phyloP scores from a whole-genome alignment of 2,797 vertebrate genomes.

The Urophycis tenuis region DNA sequence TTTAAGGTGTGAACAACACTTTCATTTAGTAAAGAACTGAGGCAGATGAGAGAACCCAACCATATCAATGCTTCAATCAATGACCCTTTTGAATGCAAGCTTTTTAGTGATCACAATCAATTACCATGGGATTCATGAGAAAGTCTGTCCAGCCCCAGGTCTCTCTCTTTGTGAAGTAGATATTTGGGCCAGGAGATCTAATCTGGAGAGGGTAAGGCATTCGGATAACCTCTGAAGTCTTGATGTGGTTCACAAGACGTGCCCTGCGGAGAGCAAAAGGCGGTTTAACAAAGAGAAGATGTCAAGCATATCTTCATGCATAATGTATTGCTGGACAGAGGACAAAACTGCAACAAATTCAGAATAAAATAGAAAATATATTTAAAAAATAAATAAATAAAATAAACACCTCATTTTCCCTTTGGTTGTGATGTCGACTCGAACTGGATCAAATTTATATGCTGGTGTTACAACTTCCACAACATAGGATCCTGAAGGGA shows the following conservation, averaged over 20 bases:
- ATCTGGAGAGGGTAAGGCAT: constrained; percentile 93
- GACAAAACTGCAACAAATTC: background rate
- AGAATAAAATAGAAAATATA: too few species aligned
- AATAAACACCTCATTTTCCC: constrained; percentile 95
- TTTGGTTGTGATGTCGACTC: constrained; percentile 98
- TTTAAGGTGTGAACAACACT: too few species aligned
- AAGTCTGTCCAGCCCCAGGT: constrained; percentile 99
- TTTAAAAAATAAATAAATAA: too few species aligned
- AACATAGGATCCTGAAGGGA: constrained; percentile 94
- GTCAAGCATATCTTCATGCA: background rate
- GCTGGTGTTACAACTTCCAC: constrained; percentile 88
- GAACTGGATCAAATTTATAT: constrained; percentile 87
- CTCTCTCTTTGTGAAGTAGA: constrained; percentile 95
- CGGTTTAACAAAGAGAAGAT: background rate
- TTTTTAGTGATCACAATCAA: constrained; percentile 9
- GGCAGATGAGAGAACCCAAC: background rate
- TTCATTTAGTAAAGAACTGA: background rate
- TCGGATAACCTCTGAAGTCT: constrained; percentile 92
- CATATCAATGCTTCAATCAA: background rate
- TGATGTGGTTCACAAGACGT: constrained; percentile 93
- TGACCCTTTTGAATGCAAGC: background rate
- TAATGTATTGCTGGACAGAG: background rate
- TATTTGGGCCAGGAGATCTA: constrained; percentile 82
- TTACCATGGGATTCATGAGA: constrained; percentile 99
- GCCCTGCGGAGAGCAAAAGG: constrained; percentile 67